A percentile compares a stretch with the other conserved stretches of the same genome.
Evolutionary conservation across 2,797 vertebrate species (phyloP).

Genomic region (Sparus aurata): DNA sequence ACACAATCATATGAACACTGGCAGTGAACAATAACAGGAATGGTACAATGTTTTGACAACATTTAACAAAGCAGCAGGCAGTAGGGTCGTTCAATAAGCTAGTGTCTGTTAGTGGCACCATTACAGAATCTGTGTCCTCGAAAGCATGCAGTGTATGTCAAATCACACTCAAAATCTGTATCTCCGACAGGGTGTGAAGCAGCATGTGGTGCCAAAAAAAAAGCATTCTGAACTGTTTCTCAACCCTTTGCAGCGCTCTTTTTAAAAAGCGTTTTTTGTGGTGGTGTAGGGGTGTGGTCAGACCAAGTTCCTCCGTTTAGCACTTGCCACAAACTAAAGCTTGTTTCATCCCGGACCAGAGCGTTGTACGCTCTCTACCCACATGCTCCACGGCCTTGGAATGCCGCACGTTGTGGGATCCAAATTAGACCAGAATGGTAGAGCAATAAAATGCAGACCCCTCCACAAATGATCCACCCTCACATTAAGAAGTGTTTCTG

Average conservation of each 20-base stretch:
- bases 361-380: constrained; percentile 63
- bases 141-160: constrained; percentile 7
- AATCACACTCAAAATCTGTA: constrained; percentile 56
- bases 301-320: constrained; percentile 69
- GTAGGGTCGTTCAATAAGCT: not conserved
- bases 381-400: constrained; percentile 71
- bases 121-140: not conserved
- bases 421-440: constrained; percentile 67
- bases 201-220: constrained; percentile 59
- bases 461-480: constrained; percentile 68
- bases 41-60: constrained; percentile 4
- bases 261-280: constrained; percentile 69
- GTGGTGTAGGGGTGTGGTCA: constrained; percentile 73
- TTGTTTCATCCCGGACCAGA: constrained; percentile 67
- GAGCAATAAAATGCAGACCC: constrained; percentile 57
- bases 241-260: constrained; percentile 43
- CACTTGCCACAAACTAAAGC: constrained; percentile 76
- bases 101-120: not conserved
- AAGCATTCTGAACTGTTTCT: constrained; percentile 59
- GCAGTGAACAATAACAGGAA: constrained; percentile 23
- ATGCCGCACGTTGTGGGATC: constrained; percentile 69
- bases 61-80: not conserved
- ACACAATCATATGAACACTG: not conserved
- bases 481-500: constrained; percentile 50
- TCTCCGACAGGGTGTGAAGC: constrained; percentile 59